Percentiles rank a stretch among this genome's conserved stretches.
phyloP scores from a whole-genome alignment of 2,888 invertebrate species.

The Mechanitis messenoides region DNA sequence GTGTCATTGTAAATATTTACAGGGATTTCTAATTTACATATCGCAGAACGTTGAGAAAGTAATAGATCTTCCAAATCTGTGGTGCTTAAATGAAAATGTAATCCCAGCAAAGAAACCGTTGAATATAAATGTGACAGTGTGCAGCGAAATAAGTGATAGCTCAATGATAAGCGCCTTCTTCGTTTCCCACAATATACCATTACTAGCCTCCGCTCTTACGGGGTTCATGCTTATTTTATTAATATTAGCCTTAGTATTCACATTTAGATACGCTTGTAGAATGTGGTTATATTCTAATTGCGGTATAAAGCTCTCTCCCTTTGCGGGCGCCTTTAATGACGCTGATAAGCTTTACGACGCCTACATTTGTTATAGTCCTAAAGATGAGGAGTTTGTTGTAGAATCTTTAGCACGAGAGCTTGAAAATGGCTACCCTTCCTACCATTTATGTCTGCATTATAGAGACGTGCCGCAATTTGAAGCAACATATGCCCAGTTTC shows the following conservation, averaged over 20 bases:
- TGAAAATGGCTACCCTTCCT: slow-evolving; percentile 87
- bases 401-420: slow-evolving; percentile 90
- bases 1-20: slow-evolving; percentile 92
- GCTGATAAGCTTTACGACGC: slow-evolving; percentile 94
- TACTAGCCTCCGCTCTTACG: slow-evolving; percentile 86
- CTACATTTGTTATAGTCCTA: slow-evolving; percentile 94
- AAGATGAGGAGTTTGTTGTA: slow-evolving; percentile 93
- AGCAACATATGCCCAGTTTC: slow-evolving; percentile 81
- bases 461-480: slow-evolving; percentile 87
- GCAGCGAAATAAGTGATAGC: slow-evolving; percentile 88
- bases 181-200: slow-evolving; percentile 88
- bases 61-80: slow-evolving; percentile 83
- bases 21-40: slow-evolving; percentile 87
- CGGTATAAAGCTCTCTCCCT: slow-evolving; percentile 87
- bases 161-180: slow-evolving; percentile 88
- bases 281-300: slow-evolving; percentile 93
- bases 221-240: slow-evolving; percentile 86
- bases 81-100: slow-evolving; percentile 84
- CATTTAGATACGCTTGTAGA: slow-evolving; percentile 90
- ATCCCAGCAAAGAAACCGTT: slow-evolving; percentile 83
- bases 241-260: slow-evolving; percentile 86
- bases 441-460: slow-evolving; percentile 91
- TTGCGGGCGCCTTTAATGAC: slow-evolving; percentile 83
- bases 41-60: slow-evolving; percentile 87
- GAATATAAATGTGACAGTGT: slow-evolving; percentile 89